A percentile compares a stretch with the other conserved stretches of the same genome.
phyloP scores from a whole-genome alignment of 2,888 invertebrate species.

The Polydesmus complanatus region DNA sequence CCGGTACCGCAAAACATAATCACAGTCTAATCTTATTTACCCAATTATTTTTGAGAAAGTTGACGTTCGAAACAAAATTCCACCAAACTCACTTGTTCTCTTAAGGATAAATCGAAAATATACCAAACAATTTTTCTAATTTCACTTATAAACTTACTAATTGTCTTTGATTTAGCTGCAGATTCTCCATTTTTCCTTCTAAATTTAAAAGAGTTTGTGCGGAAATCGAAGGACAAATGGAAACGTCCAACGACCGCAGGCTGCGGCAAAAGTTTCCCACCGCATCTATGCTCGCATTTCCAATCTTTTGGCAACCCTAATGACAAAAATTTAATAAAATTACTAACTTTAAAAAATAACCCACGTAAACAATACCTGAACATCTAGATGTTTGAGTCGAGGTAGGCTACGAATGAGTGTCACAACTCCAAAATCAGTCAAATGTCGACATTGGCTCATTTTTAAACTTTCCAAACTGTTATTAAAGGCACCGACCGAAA shows the following conservation, averaged over 20 bases:
- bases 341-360: neutral
- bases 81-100: too few relatives aligned
- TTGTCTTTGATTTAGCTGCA: constrained; percentile 24
- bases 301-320: constrained; percentile 47
- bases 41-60: too few relatives aligned
- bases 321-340: constrained; percentile 26
- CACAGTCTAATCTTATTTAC: too few relatives aligned
- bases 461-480: constrained; percentile 53
- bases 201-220: constrained; percentile 25
- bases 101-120: too few relatives aligned
- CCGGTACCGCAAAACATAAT: too few relatives aligned
- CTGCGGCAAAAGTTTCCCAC: constrained; percentile 39
- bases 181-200: constrained; percentile 22
- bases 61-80: too few relatives aligned
- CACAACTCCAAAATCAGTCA: constrained; percentile 48
- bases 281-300: constrained; percentile 42
- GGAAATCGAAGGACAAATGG: constrained; percentile 29
- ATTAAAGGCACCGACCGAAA: constrained; percentile 48
- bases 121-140: too few relatives aligned
- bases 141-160: too few relatives aligned
- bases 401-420: constrained; percentile 36
- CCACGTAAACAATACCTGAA: constrained; percentile 36
- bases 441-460: constrained; percentile 50
- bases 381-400: constrained; percentile 43
- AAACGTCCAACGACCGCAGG: constrained; percentile 43